Conservation (phyloP, 37 sponge, comb jelly and placozoan genomes). For the Halichondria panicea region DNA sequence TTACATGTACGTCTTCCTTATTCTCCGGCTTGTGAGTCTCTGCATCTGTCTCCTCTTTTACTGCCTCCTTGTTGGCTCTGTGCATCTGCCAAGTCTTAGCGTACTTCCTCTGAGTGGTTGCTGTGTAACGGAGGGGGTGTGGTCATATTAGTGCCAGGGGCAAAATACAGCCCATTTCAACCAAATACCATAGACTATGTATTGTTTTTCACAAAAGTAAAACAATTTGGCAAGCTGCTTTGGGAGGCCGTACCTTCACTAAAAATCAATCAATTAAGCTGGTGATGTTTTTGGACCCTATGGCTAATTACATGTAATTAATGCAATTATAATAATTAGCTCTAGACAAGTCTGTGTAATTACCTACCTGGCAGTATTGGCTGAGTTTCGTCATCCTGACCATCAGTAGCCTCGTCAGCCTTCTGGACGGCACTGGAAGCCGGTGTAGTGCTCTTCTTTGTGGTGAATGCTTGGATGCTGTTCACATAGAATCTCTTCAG, state of each 20-base stretch:
- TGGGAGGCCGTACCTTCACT: too few species aligned
- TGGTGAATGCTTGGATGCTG: background rate
- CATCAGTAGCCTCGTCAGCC: background rate
- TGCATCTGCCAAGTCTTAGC: slow-evolving; percentile 65
- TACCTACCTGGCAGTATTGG: slow-evolving; percentile 26
- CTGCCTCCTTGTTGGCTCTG: background rate
- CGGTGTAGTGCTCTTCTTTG: background rate
- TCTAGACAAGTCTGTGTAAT: too few species aligned
- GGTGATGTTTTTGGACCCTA: too few species aligned
- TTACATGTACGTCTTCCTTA: background rate
- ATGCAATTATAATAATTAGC: background rate
- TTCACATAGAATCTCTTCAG: slow-evolving; percentile 32
- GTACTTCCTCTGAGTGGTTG: slow-evolving; percentile 68
- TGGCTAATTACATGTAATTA: background rate
- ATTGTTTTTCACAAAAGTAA: too few species aligned
- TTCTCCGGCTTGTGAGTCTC: slow-evolving; percentile 2
- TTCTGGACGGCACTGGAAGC: background rate
- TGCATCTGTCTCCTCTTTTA: slow-evolving; percentile 9
- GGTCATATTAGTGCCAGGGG: too few species aligned
- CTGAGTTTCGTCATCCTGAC: slow-evolving; percentile 25
- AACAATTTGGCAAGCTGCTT: too few species aligned
- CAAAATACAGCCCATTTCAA: too few species aligned
- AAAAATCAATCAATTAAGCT: too few species aligned
- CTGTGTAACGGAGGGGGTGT: too few species aligned
- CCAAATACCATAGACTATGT: background rate